These are phyloP conservation scores for Platichthys flesus DNA, from an alignment of 2,113 vertebrate species.

Conservation along the genomic window DNA sequence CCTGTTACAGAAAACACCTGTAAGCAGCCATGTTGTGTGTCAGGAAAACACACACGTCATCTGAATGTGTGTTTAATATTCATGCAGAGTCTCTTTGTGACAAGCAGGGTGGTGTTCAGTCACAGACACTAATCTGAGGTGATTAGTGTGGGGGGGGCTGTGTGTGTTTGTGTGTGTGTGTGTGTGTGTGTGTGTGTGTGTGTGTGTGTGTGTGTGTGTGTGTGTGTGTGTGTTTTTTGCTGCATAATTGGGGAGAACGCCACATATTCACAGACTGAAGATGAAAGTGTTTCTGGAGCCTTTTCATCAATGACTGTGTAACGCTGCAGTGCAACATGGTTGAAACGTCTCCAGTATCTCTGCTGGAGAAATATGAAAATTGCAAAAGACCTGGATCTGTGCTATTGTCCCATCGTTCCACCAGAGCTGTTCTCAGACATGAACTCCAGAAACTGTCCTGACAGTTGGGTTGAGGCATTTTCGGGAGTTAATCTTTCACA, in stretches of 20 bases:
- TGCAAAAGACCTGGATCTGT: no score
- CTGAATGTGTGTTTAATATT: slow-evolving; percentile 44
- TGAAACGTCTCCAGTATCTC: slow-evolving; percentile 1
- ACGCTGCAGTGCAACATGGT: background rate
- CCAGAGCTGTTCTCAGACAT: no score
- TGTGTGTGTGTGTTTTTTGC: background rate
- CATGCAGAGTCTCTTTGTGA: slow-evolving; percentile 4
- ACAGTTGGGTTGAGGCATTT: no score
- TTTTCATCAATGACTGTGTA: slow-evolving; percentile 27
- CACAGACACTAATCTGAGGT: slow-evolving; percentile 50
- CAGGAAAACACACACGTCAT: background rate
- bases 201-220: background rate
- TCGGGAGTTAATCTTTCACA: no score
- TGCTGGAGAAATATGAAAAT: no score
- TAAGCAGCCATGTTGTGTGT: slow-evolving; percentile 16
- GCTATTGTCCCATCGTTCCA: no score
- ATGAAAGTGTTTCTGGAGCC: slow-evolving; percentile 30
- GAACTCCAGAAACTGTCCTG: no score
- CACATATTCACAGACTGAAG: slow-evolving; percentile 29
- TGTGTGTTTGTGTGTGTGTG: background rate
- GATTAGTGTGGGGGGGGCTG: slow-evolving; percentile 28
- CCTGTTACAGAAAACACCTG: slow-evolving; percentile 13
- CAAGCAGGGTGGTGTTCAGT: slow-evolving; percentile 7
- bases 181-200: background rate
- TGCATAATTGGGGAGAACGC: slow-evolving; percentile 43